Evolutionary conservation across 2,113 vertebrate genomes (phyloP), one percentile per base, ranked within the genome.

Genomic region (Apteryx mantelli): DNA sequence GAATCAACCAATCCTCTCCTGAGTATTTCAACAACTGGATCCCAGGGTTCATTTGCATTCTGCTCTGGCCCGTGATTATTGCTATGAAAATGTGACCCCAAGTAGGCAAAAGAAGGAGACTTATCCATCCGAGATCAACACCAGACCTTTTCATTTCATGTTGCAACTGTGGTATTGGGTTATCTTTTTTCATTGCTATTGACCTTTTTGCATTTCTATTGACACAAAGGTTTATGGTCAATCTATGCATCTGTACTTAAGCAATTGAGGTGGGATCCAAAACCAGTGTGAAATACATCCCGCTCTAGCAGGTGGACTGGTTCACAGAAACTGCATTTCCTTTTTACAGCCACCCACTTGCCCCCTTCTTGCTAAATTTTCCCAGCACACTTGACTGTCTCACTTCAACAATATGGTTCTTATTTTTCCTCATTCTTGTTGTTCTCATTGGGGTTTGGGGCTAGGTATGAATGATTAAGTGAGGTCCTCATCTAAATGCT

Each of bases 251-350:
- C 53, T 83, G 3, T 22, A 22, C 22, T 74, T 55, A 61, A 91
- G 50, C 17, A 70, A 25, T 19, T 16, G 9, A 1, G 1, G 9
- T 26, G 81, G 36, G 46, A 82, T 60, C 26, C 74, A 79, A 84
- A 91, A 12, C 0, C 32, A 42, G 0, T 5, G n/a, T 60, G 42
- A 55, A 95, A 70, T 24, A 15, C 24, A 56, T 69, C 46, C 15
- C n/a, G 4, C 9, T 34, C 2, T 40, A 53, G 40, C 1, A 5
- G 11, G 21, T 34, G 7, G 13, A 18, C 36, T 9, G 11, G 22
- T 40, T 90, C 40, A 10, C n/a, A 86, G 50, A 75, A 92, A 38
- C 5, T 8, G 1, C 13, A 24, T 18, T 34, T 15, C 28, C 75
- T 70, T 88, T 84, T 12, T 17, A 32, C 26, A 75, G 13, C 13